Evolutionary conservation across 2,888 invertebrate genomes (phyloP).

Genomic region (Hoplodrina ambigua): DNA sequence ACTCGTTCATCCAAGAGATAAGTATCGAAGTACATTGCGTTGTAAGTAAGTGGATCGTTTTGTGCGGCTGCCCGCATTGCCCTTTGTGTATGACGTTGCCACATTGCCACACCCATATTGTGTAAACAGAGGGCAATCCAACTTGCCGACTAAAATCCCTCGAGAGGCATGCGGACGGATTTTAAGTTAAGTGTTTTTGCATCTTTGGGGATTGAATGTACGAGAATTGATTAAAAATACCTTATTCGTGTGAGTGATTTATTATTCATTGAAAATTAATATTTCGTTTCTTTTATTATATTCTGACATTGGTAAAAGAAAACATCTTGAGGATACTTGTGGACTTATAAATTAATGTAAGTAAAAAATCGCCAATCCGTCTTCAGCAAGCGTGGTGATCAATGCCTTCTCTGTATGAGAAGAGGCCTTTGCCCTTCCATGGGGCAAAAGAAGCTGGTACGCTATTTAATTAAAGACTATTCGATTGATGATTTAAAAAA

Average conservation of each 20-base stretch:
- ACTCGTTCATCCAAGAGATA: slow-evolving; percentile 23
- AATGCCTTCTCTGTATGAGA: no score
- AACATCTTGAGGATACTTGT: no score
- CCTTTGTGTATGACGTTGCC: slow-evolving; percentile 56
- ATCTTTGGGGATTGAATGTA: slow-evolving; percentile 22
- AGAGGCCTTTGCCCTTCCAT: no score
- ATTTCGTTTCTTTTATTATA: no score
- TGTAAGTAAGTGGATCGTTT: slow-evolving; percentile 53
- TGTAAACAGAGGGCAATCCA: slow-evolving; percentile 53
- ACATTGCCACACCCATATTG: slow-evolving; percentile 38
- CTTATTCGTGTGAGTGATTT: neutral
- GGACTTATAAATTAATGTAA: no score
- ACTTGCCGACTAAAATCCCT: slow-evolving; percentile 35
- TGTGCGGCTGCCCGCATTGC: slow-evolving; percentile 57
- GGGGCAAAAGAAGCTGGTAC: no score
- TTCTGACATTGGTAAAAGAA: no score
- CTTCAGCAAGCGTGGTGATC: no score
- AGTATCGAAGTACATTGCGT: slow-evolving; percentile 40
- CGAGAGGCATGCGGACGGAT: slow-evolving; percentile 24
- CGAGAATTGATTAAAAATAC: neutral
- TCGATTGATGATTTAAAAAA: no score
- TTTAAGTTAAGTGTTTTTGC: slow-evolving; percentile 34
- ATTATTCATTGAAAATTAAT: neutral
- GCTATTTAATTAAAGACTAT: no score
- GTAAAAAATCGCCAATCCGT: no score